Conservation (phyloP, 1,140 invertebrate genomes). For the Tetramorium parvispinum region DNA sequence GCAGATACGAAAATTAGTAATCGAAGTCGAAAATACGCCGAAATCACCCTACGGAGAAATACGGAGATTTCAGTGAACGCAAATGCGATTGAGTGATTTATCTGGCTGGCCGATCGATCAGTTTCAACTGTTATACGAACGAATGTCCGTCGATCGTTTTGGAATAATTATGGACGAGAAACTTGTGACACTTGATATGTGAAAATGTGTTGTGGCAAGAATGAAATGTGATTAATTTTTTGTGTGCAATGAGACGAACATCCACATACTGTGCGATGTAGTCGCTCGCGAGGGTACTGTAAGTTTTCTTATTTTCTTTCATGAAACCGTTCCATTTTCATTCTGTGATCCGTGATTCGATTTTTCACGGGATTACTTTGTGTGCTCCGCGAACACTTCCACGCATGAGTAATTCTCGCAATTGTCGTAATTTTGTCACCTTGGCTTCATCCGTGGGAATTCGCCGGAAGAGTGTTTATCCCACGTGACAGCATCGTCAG, state of each 20-base stretch:
- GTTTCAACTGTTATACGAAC: not conserved
- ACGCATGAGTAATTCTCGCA: not conserved
- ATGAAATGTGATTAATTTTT: not conserved
- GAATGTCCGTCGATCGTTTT: not conserved
- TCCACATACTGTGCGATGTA: not conserved
- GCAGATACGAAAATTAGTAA: not conserved
- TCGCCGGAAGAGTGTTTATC: not conserved
- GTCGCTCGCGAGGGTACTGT: not conserved
- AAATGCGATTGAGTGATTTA: not conserved
- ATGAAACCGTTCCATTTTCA: not conserved
- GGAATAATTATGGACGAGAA: not conserved
- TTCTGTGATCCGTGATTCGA: not conserved
- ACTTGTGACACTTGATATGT: not conserved
- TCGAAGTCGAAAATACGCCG: not conserved
- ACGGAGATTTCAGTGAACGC: not conserved
- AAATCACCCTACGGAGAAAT: not conserved
- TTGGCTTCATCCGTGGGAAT: slow-evolving; percentile 8
- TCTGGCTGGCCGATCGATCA: not conserved
- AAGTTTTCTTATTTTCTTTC: not conserved
- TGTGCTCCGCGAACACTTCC: not conserved
- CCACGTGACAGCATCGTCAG: slow-evolving; percentile 28
- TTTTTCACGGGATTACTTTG: not conserved
- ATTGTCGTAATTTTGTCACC: not conserved
- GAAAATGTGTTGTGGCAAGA: not conserved
- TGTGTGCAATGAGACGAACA: not conserved